Evolutionary conservation across 2,888 invertebrate genomes (phyloP), one percentile per base, ranked within the genome.

Genomic region (Spodoptera exigua): DNA sequence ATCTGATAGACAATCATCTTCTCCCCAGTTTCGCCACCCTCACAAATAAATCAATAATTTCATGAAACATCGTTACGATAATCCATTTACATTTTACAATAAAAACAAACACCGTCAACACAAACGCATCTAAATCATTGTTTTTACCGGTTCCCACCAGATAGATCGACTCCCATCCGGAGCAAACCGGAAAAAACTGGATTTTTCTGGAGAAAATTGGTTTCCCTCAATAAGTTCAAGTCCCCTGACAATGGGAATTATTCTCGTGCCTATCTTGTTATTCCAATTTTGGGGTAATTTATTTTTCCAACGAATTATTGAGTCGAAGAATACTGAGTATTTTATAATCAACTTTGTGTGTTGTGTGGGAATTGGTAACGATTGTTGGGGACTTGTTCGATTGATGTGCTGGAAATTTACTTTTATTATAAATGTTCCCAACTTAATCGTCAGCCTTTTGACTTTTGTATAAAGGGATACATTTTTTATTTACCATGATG

Each of bases 161-260:
- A 72, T 73, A 61, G 67, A 67, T 58, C 72, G 71, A 62, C 62
- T 57, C 46, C 52, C 62, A 57, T 68, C 64, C 59, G 62, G 53
- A 46, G 57, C 59, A 51, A 51, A 67, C 49, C 59, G 70, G 74
- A 80, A 84, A 85, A 87, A 81, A 79, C 79, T 80, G 82, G 80
- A 80, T 83, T 79, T 80, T 78, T 80, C 79, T 80, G 78, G 77
- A 81, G 81, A 76, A 88, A 88, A 89, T 89, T 89, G 89, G 87
- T 85, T 87, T 87, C 86, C 83, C 83, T 86, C 89, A 87, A 90
- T 89, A 89, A 89, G 85, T 87, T 82, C 73, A 80, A 84, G 82
- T 88, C 89, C 87, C 89, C 80, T 79, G 90, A 89, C 90, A 89
- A 88, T 90, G 81, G 80, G 87, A 89, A 90, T 90, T 90, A 89